Conservation (phyloP, 2,888 invertebrate species). For the Galerucella calmariensis region DNA sequence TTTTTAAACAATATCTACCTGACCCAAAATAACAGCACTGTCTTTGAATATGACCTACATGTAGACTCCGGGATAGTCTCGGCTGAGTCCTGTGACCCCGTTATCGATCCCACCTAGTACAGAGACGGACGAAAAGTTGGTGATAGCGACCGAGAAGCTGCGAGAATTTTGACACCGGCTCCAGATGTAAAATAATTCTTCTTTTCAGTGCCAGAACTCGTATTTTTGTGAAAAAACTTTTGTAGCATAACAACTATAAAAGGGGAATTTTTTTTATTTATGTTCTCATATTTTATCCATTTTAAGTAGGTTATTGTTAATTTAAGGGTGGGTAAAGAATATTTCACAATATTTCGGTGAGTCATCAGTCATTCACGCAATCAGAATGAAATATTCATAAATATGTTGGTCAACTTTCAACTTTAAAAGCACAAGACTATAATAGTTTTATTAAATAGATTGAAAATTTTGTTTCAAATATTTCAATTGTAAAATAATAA, state of each 20-base stretch:
- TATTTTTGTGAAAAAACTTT: too few relatives aligned
- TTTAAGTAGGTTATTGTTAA: too few relatives aligned
- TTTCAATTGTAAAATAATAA: too few relatives aligned
- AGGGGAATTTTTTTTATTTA: not conserved
- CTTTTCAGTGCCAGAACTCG: not conserved
- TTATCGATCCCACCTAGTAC: slow-evolving; percentile 53
- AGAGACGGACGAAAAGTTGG: slow-evolving; percentile 33
- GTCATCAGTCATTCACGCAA: too few relatives aligned
- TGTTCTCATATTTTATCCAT: not conserved
- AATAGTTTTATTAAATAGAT: too few relatives aligned
- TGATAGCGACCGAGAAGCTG: not conserved
- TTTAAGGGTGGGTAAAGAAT: too few relatives aligned
- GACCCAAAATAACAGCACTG: slow-evolving; percentile 16
- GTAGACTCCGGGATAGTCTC: slow-evolving; percentile 50
- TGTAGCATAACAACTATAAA: not conserved
- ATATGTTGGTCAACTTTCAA: too few relatives aligned
- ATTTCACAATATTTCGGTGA: too few relatives aligned
- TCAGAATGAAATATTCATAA: too few relatives aligned
- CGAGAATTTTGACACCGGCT: slow-evolving; percentile 24
- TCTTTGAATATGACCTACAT: slow-evolving; percentile 50
- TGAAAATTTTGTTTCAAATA: too few relatives aligned
- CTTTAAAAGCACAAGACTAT: too few relatives aligned
- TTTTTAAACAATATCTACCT: not conserved
- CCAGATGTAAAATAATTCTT: slow-evolving; percentile 17
- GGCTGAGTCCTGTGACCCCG: slow-evolving; percentile 57